Evolutionary conservation across 2,888 invertebrate genomes (phyloP), one percentile per base, ranked within the genome.

Genomic region (Parnassius orleans): DNA sequence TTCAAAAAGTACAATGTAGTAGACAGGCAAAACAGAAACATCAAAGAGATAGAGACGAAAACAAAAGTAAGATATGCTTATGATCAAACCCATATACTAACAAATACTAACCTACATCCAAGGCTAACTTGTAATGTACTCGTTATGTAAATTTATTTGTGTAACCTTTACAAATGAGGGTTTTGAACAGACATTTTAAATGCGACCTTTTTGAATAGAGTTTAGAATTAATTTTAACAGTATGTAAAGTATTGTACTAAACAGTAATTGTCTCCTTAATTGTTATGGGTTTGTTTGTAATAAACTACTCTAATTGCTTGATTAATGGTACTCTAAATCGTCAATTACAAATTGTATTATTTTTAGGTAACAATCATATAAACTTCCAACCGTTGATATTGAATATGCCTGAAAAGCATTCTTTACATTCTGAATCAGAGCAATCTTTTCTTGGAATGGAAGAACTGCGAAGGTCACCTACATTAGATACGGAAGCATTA

Each of bases 381-480:
- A 86, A 87, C 71, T 84, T 87, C 66, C 80, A 79, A 46, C 85
- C 87, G 2, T 72, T 90, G 9, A 75, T 85, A 2, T 66, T 90
- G 50, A 87, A 83, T 67, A 82, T 89, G 82, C 86, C 89, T 42
- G 75, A 80, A 2, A 81, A 78, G 11, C 76, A 80, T 63, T 69
- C 73, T 9, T 66, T 80, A 15, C 78, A 76, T 41, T 66, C 77
- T 0, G 76, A 80, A 44, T 68, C 73, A 1, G 80, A 81, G 19
- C 73, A 72, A 0, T 72, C 74, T 0, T 77, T 80, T 1, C 74
- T 74, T 5, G 84, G 79, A 10, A 72, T 84, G 12, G 87, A 89
- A 56, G 90, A 91, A 65, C 70, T 90, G 60, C 84, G 87, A 63
- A 69, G 74, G 0, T 90, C 90, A 1, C 90, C 89, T 0, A 81